These are phyloP conservation scores for Thryonomys swinderianus DNA, from an alignment of 2,113 vertebrate genomes.

Conservation along the genomic window DNA sequence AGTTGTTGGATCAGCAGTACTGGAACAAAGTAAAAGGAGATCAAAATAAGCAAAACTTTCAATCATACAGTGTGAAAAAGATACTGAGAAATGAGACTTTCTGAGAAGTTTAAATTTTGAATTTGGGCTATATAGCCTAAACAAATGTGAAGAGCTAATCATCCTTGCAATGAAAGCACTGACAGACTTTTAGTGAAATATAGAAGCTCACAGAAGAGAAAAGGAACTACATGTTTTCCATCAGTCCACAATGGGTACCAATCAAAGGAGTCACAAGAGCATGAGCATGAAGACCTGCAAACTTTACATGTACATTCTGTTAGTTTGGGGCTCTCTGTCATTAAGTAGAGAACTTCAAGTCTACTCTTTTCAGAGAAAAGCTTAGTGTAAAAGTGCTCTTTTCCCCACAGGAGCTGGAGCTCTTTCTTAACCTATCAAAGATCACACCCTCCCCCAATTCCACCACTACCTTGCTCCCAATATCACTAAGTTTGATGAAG, in stretches of 20 bases:
- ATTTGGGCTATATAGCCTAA: not conserved
- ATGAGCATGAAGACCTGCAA: not conserved
- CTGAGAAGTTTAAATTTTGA: not conserved
- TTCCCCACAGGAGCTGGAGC: not conserved
- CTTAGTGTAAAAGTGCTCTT: not conserved
- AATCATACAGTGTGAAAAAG: not conserved
- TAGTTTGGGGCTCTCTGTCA: not conserved
- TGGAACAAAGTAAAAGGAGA: not conserved
- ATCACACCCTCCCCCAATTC: not conserved
- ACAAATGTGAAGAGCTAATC: not conserved
- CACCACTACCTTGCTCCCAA: not conserved
- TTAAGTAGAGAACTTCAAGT: not conserved
- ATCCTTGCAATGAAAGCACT: not conserved
- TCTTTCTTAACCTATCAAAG: not conserved
- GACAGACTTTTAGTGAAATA: not conserved
- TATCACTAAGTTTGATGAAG: not conserved
- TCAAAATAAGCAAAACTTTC: constrained; percentile 15
- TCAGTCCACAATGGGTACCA: not conserved
- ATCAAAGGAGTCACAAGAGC: not conserved
- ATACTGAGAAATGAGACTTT: not conserved
- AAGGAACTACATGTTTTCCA: not conserved
- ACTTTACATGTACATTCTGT: not conserved
- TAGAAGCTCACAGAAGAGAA: not conserved
- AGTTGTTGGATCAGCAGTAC: not conserved
- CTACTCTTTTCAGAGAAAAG: not conserved